Percentiles rank a stretch among this genome's conserved stretches.
phyloP scores from a whole-genome alignment of 2,888 invertebrate genomes.

The Philereme vetulata region DNA sequence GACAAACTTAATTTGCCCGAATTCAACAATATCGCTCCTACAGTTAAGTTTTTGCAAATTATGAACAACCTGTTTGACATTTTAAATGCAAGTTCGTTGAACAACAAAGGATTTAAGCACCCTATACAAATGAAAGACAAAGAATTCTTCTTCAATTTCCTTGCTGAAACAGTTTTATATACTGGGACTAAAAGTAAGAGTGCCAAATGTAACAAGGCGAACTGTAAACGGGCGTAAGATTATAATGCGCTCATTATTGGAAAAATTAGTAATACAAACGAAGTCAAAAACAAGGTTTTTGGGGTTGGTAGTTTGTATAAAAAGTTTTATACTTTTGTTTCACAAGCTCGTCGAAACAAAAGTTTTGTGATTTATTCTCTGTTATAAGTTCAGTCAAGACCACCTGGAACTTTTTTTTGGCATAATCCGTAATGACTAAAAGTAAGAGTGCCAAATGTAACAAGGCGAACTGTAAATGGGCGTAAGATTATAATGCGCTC shows the following conservation, averaged over 20 bases:
- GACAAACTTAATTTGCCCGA: conserved; percentile 5
- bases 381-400: conserved; percentile 14
- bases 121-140: conserved; percentile 2
- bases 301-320: conserved; percentile 16
- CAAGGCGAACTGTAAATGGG: conserved; percentile 1
- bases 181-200: conserved; percentile 1
- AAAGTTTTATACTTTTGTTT: conserved; percentile 20
- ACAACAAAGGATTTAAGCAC: conserved; percentile 10
- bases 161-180: background rate
- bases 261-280: conserved; percentile 13
- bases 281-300: conserved; percentile 15
- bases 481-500: conserved; percentile 1
- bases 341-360: conserved; percentile 5
- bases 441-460: conserved; percentile 1
- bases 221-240: background rate
- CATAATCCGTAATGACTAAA: conserved; percentile 14
- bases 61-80: conserved; percentile 24
- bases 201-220: conserved; percentile 2
- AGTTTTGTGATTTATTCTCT: conserved; percentile 13
- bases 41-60: conserved; percentile 7
- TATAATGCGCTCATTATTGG: conserved; percentile 3
- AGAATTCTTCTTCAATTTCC: conserved; percentile 6
- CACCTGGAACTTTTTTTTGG: conserved; percentile 15
- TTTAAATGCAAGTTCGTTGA: conserved; percentile 12
- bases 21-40: background rate